These are phyloP conservation scores for Drosophila murphyi DNA, from an alignment of 1,140 invertebrate genomes.

Conservation along the genomic window DNA sequence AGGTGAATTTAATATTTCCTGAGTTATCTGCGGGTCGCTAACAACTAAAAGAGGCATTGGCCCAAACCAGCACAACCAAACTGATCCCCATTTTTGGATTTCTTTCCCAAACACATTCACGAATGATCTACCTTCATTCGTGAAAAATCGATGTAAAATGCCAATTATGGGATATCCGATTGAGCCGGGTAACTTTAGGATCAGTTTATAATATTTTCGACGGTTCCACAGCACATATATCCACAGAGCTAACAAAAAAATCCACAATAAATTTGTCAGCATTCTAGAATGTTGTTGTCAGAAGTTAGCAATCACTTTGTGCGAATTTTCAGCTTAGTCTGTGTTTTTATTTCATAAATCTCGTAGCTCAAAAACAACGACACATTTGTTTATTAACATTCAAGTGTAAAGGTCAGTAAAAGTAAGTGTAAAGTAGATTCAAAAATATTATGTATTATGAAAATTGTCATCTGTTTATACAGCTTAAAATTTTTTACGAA, in stretches of 20 bases:
- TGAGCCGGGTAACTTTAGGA: constrained; percentile 57
- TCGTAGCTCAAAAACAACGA: neutral
- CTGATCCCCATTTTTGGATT: too few relatives aligned
- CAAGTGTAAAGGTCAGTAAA: neutral
- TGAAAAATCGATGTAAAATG: constrained; percentile 9
- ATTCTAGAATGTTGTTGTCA: neutral
- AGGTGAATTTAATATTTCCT: too few relatives aligned
- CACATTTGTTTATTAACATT: neutral
- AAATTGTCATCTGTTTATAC: too few relatives aligned
- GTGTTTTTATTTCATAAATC: neutral
- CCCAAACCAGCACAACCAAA: too few relatives aligned
- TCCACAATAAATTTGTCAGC: constrained; percentile 3
- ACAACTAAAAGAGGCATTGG: too few relatives aligned
- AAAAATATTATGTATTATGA: too few relatives aligned
- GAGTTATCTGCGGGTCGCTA: too few relatives aligned
- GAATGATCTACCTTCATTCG: too few relatives aligned
- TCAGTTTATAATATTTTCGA: constrained; percentile 55
- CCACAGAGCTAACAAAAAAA: constrained; percentile 28
- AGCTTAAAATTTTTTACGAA: too few relatives aligned
- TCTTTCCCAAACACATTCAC: too few relatives aligned
- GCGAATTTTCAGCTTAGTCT: neutral
- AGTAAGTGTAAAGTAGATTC: neutral
- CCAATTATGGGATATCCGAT: constrained; percentile 67
- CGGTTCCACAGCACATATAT: constrained; percentile 64
- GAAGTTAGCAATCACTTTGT: neutral